Conservation (phyloP, 2,888 invertebrate genomes). For the Lithosia quadra region DNA sequence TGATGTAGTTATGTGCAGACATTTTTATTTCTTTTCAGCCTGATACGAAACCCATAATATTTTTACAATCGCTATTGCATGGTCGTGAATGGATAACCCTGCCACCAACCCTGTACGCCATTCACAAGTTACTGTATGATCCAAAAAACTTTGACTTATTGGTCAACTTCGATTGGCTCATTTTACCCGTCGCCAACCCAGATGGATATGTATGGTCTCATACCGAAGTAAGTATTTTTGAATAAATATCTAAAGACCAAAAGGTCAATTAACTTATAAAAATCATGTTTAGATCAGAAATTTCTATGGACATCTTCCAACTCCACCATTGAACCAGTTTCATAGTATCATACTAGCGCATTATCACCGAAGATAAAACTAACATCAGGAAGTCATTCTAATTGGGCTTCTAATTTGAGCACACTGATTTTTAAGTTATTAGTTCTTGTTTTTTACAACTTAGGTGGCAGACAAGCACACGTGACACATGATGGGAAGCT, state of each 20-base stretch:
- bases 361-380: too few relatives aligned
- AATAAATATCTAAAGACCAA: neutral
- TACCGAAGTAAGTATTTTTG: conserved; percentile 64
- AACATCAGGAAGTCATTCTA: too few relatives aligned
- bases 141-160: conserved; percentile 82
- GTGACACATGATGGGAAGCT: too few relatives aligned
- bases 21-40: conserved; percentile 54
- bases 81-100: conserved; percentile 91
- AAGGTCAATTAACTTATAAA: too few relatives aligned
- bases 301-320: too few relatives aligned
- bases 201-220: conserved; percentile 90
- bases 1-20: neutral
- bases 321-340: neutral
- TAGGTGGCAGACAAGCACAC: too few relatives aligned
- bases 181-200: conserved; percentile 90
- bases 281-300: too few relatives aligned
- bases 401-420: too few relatives aligned
- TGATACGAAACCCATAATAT: conserved; percentile 83
- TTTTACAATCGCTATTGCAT: conserved; percentile 88
- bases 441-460: too few relatives aligned
- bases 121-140: conserved; percentile 88
- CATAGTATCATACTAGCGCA: too few relatives aligned
- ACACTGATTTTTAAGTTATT: too few relatives aligned
- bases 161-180: conserved; percentile 88
- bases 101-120: conserved; percentile 88